Evolutionary conservation across 2,888 invertebrate species (phyloP).

Genomic region (Drosophila emarginata): DNA sequence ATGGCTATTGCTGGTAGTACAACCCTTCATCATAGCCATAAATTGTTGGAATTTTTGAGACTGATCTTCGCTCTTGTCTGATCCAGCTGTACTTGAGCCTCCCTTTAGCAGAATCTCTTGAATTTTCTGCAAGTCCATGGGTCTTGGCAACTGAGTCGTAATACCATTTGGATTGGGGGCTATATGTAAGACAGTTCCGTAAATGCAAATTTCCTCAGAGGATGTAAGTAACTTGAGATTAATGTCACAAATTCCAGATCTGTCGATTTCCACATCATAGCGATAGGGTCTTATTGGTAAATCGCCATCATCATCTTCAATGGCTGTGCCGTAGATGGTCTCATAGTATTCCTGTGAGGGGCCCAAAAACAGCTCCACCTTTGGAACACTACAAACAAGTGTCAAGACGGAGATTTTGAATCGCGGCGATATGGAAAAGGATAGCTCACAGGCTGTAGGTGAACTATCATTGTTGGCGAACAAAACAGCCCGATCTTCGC

Average conservation of each 20-base stretch:
- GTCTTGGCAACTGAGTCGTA: conserved; percentile 63
- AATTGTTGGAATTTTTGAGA: conserved; percentile 76
- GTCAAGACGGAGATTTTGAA: conserved; percentile 77
- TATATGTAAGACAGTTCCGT: conserved; percentile 75
- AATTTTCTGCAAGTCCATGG: conserved; percentile 76
- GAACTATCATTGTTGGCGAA: conserved; percentile 45
- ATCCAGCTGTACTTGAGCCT: conserved; percentile 31
- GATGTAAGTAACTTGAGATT: conserved; percentile 72
- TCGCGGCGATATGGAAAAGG: conserved; percentile 58
- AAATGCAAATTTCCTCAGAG: conserved; percentile 77
- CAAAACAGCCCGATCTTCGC: conserved; percentile 72
- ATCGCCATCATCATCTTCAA: conserved; percentile 64
- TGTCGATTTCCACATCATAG: conserved; percentile 78
- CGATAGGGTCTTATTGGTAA: conserved; percentile 65
- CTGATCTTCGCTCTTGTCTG: conserved; percentile 44
- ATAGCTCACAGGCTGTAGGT: conserved; percentile 73
- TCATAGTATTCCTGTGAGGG: conserved; percentile 76
- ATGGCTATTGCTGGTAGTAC: conserved; percentile 1
- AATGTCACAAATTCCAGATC: conserved; percentile 74
- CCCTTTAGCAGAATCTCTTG: conserved; percentile 68
- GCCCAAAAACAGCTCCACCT: conserved; percentile 79
- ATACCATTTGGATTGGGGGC: conserved; percentile 79
- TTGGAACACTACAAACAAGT: conserved; percentile 76
- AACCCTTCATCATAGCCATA: conserved; percentile 55
- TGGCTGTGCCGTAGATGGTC: conserved; percentile 72